Conservation (phyloP, 2,888 invertebrate genomes). For the Crocallis elinguaria region DNA sequence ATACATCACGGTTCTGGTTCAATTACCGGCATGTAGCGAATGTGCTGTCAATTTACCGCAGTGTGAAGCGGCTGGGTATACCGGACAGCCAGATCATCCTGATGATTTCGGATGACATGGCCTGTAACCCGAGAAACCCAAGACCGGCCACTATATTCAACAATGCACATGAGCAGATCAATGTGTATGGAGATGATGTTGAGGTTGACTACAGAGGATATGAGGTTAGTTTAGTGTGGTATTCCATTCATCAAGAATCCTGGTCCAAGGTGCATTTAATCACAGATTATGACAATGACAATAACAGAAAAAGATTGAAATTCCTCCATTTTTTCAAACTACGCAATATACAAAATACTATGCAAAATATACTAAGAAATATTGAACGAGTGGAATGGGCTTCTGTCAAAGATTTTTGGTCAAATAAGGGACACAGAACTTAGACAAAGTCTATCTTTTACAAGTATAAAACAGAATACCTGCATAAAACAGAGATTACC, state of each 20-base stretch:
- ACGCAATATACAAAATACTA: too few species aligned
- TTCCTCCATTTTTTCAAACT: too few species aligned
- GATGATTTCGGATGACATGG: constrained; percentile 99
- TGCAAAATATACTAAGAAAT: too few species aligned
- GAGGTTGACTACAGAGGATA: constrained; percentile 99
- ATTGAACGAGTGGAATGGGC: too few species aligned
- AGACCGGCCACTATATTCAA: constrained; percentile 99
- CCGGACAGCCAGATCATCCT: constrained; percentile 99
- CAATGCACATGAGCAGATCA: constrained; percentile 98
- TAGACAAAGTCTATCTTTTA: too few species aligned
- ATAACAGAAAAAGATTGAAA: not conserved
- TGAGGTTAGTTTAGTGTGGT: constrained; percentile 89
- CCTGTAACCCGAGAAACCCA: constrained; percentile 99
- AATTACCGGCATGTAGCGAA: constrained; percentile 99
- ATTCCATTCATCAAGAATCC: too few species aligned
- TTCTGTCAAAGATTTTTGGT: too few species aligned
- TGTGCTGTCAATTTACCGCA: constrained; percentile 98
- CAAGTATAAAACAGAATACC: too few species aligned
- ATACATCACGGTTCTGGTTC: constrained; percentile 99
- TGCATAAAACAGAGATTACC: too few species aligned
- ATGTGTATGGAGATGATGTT: constrained; percentile 99
- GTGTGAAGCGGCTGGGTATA: constrained; percentile 99
- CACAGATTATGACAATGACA: too few species aligned
- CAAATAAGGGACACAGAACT: too few species aligned
- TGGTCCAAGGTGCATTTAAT: too few species aligned